phyloP scores from a whole-genome alignment of 2,888 invertebrate species.

The Calameuta pallipes region DNA sequence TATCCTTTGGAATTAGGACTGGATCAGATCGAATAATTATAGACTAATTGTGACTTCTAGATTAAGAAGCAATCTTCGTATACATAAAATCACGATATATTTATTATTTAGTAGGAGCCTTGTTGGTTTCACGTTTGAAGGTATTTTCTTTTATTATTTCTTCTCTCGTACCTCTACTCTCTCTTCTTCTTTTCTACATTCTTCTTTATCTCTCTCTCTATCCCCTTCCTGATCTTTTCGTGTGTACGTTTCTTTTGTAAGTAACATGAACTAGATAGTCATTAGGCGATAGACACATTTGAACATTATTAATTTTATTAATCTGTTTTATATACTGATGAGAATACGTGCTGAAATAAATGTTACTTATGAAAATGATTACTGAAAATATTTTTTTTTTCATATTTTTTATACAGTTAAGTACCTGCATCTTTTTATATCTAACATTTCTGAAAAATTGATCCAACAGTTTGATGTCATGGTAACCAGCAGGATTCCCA shows the following conservation, averaged over 20 bases:
- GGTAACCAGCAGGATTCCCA: not conserved
- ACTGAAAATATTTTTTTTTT: conserved; percentile 3
- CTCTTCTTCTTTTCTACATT: not conserved
- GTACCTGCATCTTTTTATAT: not conserved
- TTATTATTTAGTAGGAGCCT: not conserved
- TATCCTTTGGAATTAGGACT: not conserved
- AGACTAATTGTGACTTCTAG: not conserved
- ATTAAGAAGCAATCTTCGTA: not conserved
- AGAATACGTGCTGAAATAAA: conserved; percentile 35
- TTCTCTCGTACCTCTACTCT: not conserved
- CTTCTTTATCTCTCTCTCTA: not conserved
- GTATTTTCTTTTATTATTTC: not conserved
- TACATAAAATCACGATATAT: not conserved
- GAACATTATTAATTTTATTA: conserved; percentile 26
- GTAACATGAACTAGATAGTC: conserved; percentile 29
- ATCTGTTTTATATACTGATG: conserved; percentile 35
- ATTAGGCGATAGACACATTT: conserved; percentile 27
- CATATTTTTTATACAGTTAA: not conserved
- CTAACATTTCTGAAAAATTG: not conserved
- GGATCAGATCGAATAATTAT: not conserved
- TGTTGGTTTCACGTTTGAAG: not conserved
- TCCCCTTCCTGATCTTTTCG: not conserved
- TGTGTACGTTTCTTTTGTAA: conserved; percentile 17
- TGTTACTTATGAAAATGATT: conserved; percentile 31
- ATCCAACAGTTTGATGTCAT: not conserved